Conservation (phyloP, 2,888 invertebrate species). For the Troides oblongomaculatus region DNA sequence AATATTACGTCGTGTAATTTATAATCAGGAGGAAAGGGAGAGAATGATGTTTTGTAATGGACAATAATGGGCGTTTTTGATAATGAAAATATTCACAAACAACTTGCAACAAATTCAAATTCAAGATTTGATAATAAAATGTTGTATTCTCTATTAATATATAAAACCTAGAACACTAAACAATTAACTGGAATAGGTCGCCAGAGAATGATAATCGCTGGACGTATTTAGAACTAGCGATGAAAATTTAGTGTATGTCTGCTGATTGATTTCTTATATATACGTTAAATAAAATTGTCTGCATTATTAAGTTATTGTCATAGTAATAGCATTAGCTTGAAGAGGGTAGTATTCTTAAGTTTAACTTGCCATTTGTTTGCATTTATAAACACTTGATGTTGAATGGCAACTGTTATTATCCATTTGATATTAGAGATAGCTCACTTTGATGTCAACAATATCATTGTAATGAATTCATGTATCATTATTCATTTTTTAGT, state of each 20-base stretch:
- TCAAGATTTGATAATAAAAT: background rate
- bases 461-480: background rate
- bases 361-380: conserved; percentile 20
- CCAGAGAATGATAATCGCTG: background rate
- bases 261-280: too few species aligned
- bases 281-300: too few species aligned
- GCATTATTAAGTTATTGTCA: conserved; percentile 1
- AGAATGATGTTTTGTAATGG: background rate
- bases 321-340: conserved; percentile 3
- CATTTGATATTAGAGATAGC: background rate
- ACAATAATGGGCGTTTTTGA: background rate
- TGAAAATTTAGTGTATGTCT: too few species aligned
- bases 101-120: too few species aligned
- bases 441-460: background rate
- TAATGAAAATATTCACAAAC: background rate
- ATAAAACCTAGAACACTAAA: background rate
- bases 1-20: conserved; percentile 1
- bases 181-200: background rate
- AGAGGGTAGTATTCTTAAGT: conserved; percentile 22
- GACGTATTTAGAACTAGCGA: background rate
- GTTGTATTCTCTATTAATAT: background rate
- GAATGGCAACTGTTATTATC: background rate
- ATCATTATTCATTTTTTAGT: background rate
- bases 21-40: background rate
- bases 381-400: conserved; percentile 17